Evolutionary conservation across 2,888 invertebrate species (phyloP), one percentile per base, ranked within the genome.

Genomic region (Lapara coniferarum): DNA sequence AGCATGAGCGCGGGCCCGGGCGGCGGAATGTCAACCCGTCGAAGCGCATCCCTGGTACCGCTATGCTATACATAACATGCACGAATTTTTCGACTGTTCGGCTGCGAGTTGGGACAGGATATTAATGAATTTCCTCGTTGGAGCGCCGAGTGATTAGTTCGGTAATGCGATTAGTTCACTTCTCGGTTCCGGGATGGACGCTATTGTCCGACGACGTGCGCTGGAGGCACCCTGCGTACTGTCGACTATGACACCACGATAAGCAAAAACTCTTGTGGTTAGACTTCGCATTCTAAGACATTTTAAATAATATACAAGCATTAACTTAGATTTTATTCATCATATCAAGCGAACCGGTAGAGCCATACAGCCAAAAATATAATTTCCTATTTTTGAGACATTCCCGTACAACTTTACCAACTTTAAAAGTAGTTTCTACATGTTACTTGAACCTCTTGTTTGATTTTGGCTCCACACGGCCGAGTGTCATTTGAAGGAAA

Each of bases 121-220:
- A 95, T 95, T 95, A 95, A 94, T 95, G 95, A 95, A 95, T 95
- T 95, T 95, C 95, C 95, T 95, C 94, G 90, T 90, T 94, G 93
- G 92, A 94, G 93, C 94, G 92, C 91, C 91, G 89, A 90, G 94
- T 94, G 95, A 95, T 95, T 95, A 95, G 95, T 94, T 93, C 92
- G 93, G 88, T 95, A 95, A 95, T 95, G 92, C 93, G 94, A 95
- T 95, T 95, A 95, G 77, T 73, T 74, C 71, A 76, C 78, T 81
- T 78, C 78, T 82, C 79, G 76, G 75, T 75, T 73, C 74, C 73
- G 74, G 75, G 74, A 77, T 75, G 78, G 76, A 75, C 74, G 75
- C 79, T 77, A 84, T 85, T 86, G 85, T 85, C 72, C 78, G 73
- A 69, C 70, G 79, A 75, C 76, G 71, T 68, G 71, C 74, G 69